These are phyloP conservation scores for Theretra japonica DNA, from an alignment of 2,888 invertebrate genomes.

Conservation along the genomic window DNA sequence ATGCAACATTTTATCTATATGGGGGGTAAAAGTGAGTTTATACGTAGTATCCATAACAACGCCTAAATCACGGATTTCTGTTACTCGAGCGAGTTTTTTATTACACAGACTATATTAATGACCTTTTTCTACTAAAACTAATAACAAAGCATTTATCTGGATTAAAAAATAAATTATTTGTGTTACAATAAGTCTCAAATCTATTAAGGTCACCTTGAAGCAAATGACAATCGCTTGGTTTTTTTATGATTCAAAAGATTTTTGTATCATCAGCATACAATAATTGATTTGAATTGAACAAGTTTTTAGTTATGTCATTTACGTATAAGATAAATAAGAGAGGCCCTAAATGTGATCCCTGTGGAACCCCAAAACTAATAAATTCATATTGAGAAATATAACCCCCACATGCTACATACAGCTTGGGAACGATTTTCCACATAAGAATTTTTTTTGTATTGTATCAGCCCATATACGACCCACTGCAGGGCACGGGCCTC, in stretches of 20 bases:
- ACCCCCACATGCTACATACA: not conserved
- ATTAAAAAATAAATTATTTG: not conserved
- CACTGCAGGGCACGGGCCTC: no score
- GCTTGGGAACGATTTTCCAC: not conserved
- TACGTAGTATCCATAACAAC: no score
- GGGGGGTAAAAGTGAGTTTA: no score
- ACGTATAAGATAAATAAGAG: not conserved
- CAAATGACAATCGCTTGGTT: not conserved
- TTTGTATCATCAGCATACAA: slow-evolving; percentile 2
- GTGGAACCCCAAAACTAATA: not conserved
- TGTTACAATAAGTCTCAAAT: not conserved
- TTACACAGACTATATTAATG: no score
- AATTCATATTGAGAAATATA: not conserved
- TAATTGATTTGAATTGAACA: not conserved
- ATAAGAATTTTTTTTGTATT: no score
- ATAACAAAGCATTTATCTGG: not conserved
- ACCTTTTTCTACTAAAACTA: not conserved
- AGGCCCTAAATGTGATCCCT: not conserved
- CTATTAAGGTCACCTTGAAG: not conserved
- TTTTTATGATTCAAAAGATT: not conserved
- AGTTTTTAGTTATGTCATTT: not conserved
- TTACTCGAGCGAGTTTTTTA: no score
- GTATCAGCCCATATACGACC: no score
- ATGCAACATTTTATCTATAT: no score
- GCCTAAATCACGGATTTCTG: no score